Base-by-base conservation (phyloP, 2,113 vertebrate species). In the Nettapus auritus region DNA sequence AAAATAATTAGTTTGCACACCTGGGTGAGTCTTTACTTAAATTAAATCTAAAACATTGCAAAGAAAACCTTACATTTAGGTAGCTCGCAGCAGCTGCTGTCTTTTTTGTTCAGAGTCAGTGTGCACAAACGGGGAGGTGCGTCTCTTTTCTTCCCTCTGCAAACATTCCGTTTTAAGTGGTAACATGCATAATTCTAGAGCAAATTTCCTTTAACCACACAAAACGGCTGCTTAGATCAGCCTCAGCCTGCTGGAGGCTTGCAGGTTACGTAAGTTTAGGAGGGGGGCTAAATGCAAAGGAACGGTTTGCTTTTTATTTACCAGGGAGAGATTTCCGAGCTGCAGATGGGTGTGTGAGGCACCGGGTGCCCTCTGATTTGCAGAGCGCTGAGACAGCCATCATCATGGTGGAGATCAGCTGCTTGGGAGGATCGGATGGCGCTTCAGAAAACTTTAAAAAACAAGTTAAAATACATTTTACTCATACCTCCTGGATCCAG, bases 381-480 rank as follows among this genome's bases (percentile, higher is more conserved):
- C 67, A 70, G 64, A 56, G 56, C 26, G 52, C 36, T 19, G 29
- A 71, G 31, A 70, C 55, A 80, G 85, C 81, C 64, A 17, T 57
- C 20, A 5, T 70, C 34, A 33, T 4, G 5, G 34, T n/a, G 36
- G 33, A 68, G 83, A 38, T 82, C 46, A 62, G 57, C 36, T 84
- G 68, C 92, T 93, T 23, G 55, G 69, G 84, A 74, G 9, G 34
- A 7, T 60, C 57, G 74, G 71, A 80, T 59, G 8, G 64, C 63
- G 64, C 90, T 90, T 21, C 69, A 55, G 64, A 88, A 92, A 50
- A 94, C 19, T 82, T 75, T 1, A 25, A 82, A 67, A 95, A 75
- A 73, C 13, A 62, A 82, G 80, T 92, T 67, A 82, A 79, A 92
- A 34, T 79, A 52, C 83, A 71, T 94, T 34, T 88, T 60, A 21